Evolutionary conservation across 2,113 vertebrate genomes (phyloP).

Genomic region (Glaucidium brasilianum): DNA sequence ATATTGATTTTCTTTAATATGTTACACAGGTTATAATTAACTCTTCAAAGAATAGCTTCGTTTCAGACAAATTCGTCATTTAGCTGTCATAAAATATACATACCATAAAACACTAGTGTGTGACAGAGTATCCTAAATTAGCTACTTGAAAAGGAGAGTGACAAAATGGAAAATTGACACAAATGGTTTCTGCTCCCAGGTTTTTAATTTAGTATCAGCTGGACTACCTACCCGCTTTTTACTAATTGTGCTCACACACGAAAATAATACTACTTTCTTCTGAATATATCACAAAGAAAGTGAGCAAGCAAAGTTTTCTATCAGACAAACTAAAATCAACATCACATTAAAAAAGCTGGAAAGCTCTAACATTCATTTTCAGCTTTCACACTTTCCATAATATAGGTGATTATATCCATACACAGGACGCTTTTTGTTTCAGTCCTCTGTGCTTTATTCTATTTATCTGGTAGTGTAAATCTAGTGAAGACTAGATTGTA

Average conservation of each 20-base stretch:
- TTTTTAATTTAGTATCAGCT: slow-evolving; percentile 10
- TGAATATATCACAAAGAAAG: background rate
- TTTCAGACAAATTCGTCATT: slow-evolving; percentile 58
- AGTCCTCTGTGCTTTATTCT: background rate
- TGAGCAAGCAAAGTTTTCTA: background rate
- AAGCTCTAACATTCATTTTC: background rate
- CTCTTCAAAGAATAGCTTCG: slow-evolving; percentile 33
- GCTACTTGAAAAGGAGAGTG: slow-evolving; percentile 20
- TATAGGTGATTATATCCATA: background rate
- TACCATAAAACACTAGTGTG: slow-evolving; percentile 12
- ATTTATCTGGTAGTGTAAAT: background rate
- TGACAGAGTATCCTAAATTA: background rate
- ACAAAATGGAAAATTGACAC: slow-evolving; percentile 37
- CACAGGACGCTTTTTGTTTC: background rate
- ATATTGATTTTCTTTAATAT: slow-evolving; percentile 57
- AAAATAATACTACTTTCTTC: background rate
- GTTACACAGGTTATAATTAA: slow-evolving; percentile 54
- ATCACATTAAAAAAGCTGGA: background rate
- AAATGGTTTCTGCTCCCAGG: background rate
- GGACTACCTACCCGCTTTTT: background rate
- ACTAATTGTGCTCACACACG: background rate
- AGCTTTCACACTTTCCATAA: slow-evolving; percentile 16
- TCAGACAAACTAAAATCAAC: background rate
- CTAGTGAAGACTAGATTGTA: background rate
- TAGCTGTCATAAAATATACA: slow-evolving; percentile 42